Base-by-base conservation (phyloP, 2,113 vertebrate species). In the Argyrosomus japonicus region DNA sequence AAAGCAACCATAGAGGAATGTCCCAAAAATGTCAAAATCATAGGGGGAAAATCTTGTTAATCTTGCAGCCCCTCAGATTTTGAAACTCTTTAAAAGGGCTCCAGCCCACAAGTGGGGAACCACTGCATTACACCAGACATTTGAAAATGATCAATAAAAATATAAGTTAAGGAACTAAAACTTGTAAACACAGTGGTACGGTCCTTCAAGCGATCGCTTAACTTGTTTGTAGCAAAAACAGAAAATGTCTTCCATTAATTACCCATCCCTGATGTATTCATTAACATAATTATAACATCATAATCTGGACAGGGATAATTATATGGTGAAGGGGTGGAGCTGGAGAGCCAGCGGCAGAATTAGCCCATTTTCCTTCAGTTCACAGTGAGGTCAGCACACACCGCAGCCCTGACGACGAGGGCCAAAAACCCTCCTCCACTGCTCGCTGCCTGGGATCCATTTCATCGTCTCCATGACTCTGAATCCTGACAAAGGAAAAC, bases 371-470 rank as follows among this genome's bases (percentile, higher is more conserved):
- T 89, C 77, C 82, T 89, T 85, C 82, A 78, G 91, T 92, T 94
- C 92, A 94, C 69, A n/a, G 61, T 79, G 83, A 92, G 92, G 92
- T 93, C 92, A 94, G 86, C 74, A 45, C 85, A 81, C 93, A 88
- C 89, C 84, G 9, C 83, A 87, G 88, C 78, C 50, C 77, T 23
- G 75, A 60, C 70, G 74, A 80, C 68, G 51, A 79, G 83, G 70
- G 75, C 89, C 88, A 89, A 61, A 62, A 84, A 77, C 67, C 62
- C 68, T 90, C 85, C 82, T 86, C 78, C 63, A 13, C 65, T n/a
- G 50, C 88, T 83, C 60, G 1, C 83, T 73, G 85, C 80, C 82
- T 70, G 83, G 83, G 83, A 78, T 79, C 84, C 75, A 77, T 87
- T 86, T 85, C 75, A 85, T 70, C 62, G 65, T 85, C 88, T 91